These are phyloP conservation scores for Bradypodion ventrale DNA, from an alignment of 2,797 vertebrate genomes.

Conservation along the genomic window DNA sequence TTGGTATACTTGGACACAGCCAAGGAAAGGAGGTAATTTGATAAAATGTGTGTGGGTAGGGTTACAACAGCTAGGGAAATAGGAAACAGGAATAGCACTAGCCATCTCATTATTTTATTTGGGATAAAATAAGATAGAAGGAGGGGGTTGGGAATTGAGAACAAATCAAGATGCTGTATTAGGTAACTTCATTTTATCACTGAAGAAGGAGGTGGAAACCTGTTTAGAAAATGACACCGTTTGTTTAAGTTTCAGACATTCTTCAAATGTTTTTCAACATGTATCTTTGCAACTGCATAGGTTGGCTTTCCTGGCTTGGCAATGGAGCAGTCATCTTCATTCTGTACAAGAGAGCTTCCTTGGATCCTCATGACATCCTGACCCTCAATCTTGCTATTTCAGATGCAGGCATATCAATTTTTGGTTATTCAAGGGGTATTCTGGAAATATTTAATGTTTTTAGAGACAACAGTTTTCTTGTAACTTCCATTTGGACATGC, in stretches of 20 bases:
- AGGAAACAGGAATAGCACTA: not conserved
- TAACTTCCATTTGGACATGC: constrained; percentile 43
- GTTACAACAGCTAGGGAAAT: not conserved
- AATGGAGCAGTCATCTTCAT: constrained; percentile 51
- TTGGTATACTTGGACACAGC: not conserved
- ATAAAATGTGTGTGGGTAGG: not conserved
- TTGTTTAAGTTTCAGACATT: not conserved
- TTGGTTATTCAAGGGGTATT: constrained; percentile 48
- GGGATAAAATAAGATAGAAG: not conserved
- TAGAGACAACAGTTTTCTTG: constrained; percentile 47
- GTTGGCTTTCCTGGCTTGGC: constrained; percentile 62
- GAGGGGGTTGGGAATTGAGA: not conserved
- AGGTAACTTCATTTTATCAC: not conserved
- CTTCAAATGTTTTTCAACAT: not conserved
- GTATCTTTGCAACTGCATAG: constrained; percentile 7
- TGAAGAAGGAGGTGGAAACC: not conserved
- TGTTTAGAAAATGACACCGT: not conserved
- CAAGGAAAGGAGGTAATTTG: not conserved
- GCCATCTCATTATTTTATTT: not conserved
- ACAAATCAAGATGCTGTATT: not conserved
- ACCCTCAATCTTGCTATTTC: constrained; percentile 60
- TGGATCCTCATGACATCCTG: constrained; percentile 51
- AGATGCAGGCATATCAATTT: constrained; percentile 41
- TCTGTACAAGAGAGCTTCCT: constrained; percentile 39
- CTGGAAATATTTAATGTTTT: constrained; percentile 49